Base-by-base conservation (phyloP, 2,888 invertebrate genomes). In the Zaprionus lineosus region DNA sequence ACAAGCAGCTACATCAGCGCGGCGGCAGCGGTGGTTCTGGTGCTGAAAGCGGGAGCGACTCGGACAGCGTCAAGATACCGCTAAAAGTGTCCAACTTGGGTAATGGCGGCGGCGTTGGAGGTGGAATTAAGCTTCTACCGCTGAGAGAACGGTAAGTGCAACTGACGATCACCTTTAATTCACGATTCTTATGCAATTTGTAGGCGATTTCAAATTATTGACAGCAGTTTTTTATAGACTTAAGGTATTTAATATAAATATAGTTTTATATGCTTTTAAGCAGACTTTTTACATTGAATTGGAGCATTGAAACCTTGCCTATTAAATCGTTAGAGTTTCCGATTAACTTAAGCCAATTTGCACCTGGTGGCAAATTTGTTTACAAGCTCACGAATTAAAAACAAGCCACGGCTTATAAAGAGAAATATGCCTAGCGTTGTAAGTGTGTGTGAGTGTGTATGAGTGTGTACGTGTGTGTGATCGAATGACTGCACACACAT, bases 11-110 rank as follows among this genome's bases (percentile, higher is more conserved):
- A 66, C 62, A 72, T 68, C 83, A 70, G 34, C 67, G 62, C 44
- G 71, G 50, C 48, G 67, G 67, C 51, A 68, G 68, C 70, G 68
- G 68, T 14, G 87, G 88, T 41, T 88, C 88, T 39, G 88, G 87
- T 48, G 87, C 87, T 50, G 88, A 88, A 56, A 88, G 92, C 78
- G 95, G 94, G 87, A 95, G 95, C 8, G 95, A 95, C 84, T 94
- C 95, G 1, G 95, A 95, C 84, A 92, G 93, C 84, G 89, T 92
- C 37, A 91, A 93, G 75, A 94, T 94, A 70, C 94, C 95, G 43
- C 90, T 93, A 28, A 95, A 94, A 89, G 87, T 89, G 51, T 84
- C 91, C 52, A 87, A 87, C 86, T 73, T 88, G 79, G 87, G 88
- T 62, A 87, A 52, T 41, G 77, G 76, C 52, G 58, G 69, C 40